Evolutionary conservation across 1,140 invertebrate genomes (phyloP).

Genomic region (Ostrea denselamellosa): DNA sequence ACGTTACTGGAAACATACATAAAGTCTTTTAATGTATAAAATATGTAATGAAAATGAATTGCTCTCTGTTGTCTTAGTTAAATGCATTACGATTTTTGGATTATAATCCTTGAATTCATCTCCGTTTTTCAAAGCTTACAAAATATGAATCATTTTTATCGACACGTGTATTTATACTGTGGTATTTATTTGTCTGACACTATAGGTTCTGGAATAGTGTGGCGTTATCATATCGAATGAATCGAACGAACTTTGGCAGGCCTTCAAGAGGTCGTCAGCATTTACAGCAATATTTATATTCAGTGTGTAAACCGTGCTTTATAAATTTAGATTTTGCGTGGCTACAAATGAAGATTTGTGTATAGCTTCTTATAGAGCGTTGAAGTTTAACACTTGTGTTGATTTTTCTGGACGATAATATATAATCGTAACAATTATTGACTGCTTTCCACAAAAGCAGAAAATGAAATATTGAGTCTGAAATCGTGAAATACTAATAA

Average conservation of each 20-base stretch:
- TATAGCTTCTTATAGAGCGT: neutral
- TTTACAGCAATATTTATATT: constrained; percentile 14
- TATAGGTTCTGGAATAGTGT: neutral
- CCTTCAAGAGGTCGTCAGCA: neutral
- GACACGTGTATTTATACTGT: constrained; percentile 9
- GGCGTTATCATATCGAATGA: constrained; percentile 9
- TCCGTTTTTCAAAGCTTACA: neutral
- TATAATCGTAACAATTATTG: neutral
- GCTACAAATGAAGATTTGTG: neutral
- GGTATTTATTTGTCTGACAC: constrained; percentile 15
- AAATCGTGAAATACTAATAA: neutral
- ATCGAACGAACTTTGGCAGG: constrained; percentile 12
- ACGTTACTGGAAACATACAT: neutral
- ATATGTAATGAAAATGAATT: no score
- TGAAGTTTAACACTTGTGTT: neutral
- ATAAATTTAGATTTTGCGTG: neutral
- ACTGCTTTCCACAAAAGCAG: neutral
- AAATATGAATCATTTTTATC: constrained; percentile 36
- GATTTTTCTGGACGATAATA: neutral
- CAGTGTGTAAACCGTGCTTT: neutral
- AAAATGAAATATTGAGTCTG: neutral
- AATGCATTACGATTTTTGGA: no score
- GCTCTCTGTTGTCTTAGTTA: no score
- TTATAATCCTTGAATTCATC: no score
- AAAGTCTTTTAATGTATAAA: no score